These are phyloP conservation scores for Apis cerana DNA, from an alignment of 1,140 invertebrate genomes.

Conservation along the genomic window DNA sequence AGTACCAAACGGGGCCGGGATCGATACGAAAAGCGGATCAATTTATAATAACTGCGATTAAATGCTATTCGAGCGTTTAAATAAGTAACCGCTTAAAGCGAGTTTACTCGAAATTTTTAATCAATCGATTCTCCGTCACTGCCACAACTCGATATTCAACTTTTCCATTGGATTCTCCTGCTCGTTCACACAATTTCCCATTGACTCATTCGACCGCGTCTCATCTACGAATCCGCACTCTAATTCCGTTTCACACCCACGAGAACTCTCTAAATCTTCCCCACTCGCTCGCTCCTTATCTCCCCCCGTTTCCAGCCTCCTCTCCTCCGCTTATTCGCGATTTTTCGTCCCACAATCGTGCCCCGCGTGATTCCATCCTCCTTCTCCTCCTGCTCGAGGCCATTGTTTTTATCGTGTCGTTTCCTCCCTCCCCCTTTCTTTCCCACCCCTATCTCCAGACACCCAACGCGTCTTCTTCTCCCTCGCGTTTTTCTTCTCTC, in stretches of 20 bases:
- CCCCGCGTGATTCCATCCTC: neutral
- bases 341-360: neutral
- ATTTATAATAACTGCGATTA: no score
- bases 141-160: no score
- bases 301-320: neutral
- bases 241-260: neutral
- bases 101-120: no score
- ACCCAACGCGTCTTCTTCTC: neutral
- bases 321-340: neutral
- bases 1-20: no score
- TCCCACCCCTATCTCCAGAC: neutral
- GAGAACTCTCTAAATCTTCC: neutral
- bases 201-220: neutral
- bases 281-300: neutral
- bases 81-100: no score
- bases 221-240: neutral
- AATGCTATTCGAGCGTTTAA: no score
- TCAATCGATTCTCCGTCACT: no score
- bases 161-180: neutral
- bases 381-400: neutral
- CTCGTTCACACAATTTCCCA: neutral
- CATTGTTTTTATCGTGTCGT: slow-evolving; percentile 8
- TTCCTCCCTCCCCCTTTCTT: slow-evolving; percentile 6
- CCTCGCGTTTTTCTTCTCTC: slow-evolving; percentile 21
- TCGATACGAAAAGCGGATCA: no score